phyloP scores from a whole-genome alignment of 2,113 vertebrate genomes.

The Odocoileus virginianus region DNA sequence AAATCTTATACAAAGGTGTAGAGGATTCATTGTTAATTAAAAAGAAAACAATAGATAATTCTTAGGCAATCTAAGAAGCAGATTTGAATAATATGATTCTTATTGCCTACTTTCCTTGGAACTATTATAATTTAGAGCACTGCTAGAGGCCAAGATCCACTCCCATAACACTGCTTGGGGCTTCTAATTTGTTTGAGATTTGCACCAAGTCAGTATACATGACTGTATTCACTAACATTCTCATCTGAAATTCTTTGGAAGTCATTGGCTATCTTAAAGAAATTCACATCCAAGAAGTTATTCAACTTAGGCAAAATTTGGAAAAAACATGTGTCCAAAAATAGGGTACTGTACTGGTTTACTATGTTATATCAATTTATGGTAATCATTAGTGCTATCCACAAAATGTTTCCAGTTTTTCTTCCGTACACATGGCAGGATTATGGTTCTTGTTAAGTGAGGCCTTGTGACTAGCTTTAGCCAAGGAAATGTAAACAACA shows the following conservation, averaged over 20 bases:
- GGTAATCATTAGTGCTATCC: not conserved
- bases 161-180: not conserved
- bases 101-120: not conserved
- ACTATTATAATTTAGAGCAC: not conserved
- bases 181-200: not conserved
- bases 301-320: not conserved
- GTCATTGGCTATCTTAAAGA: not conserved
- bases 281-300: not conserved
- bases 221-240: not conserved
- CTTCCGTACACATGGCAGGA: not conserved
- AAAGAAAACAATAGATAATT: not conserved
- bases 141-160: not conserved
- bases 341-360: not conserved
- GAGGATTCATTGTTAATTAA: not conserved
- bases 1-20: not conserved
- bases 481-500: not conserved
- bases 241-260: not conserved
- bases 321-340: not conserved
- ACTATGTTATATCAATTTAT: not conserved
- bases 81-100: not conserved
- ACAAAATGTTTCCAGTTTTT: not conserved
- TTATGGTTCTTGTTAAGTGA: not conserved
- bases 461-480: not conserved
- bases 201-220: not conserved
- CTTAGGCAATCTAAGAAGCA: not conserved